Evolutionary conservation across 2,113 vertebrate genomes (phyloP).

Genomic region (Myrmophylax atrothorax): DNA sequence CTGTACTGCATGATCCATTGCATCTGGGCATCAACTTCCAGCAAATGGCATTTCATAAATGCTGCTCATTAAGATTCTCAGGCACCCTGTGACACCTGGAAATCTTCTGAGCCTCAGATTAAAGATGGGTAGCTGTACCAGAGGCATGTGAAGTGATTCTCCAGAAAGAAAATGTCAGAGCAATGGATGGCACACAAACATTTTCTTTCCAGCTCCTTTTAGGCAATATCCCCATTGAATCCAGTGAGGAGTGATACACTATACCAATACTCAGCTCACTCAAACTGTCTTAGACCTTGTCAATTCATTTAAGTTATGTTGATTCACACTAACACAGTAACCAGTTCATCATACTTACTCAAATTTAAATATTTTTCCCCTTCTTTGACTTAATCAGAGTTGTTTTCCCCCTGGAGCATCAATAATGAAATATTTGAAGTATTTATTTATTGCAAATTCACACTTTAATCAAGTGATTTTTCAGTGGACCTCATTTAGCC

Average conservation of each 20-base stretch:
- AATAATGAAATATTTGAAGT: slow-evolving; percentile 48
- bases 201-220: not conserved
- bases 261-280: not conserved
- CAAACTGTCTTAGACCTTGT: not conserved
- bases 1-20: not conserved
- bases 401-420: slow-evolving; percentile 29
- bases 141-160: not conserved
- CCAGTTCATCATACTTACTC: slow-evolving; percentile 27
- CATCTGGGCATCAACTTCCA: not conserved
- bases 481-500: slow-evolving; percentile 30
- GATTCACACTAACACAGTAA: slow-evolving; percentile 12
- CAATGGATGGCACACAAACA: not conserved
- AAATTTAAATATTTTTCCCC: slow-evolving; percentile 21
- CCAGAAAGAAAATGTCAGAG: not conserved
- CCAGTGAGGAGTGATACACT: not conserved
- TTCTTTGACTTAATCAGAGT: slow-evolving; percentile 43
- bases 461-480: slow-evolving; percentile 64
- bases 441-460: slow-evolving; percentile 57
- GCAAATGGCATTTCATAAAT: slow-evolving; percentile 12
- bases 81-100: not conserved
- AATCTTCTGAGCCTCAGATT: not conserved
- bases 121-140: not conserved
- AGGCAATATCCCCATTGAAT: not conserved
- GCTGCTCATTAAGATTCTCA: not conserved
- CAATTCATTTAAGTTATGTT: not conserved